phyloP scores from a whole-genome alignment of 2,113 vertebrate genomes.

The Hippocampus abdominalis region DNA sequence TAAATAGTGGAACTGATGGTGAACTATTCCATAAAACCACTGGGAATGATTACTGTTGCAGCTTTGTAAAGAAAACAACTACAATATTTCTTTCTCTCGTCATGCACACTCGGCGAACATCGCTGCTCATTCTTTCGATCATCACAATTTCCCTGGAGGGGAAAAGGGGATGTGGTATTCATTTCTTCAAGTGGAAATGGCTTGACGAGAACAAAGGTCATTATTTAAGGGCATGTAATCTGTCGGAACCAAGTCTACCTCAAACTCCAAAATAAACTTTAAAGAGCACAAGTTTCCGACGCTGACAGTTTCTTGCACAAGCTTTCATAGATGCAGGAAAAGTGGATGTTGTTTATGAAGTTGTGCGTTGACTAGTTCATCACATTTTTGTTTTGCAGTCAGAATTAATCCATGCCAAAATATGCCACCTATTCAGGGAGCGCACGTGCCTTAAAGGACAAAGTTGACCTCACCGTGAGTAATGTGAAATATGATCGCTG shows the following conservation, averaged over 20 bases:
- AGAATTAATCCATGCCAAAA: too few species aligned
- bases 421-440: not conserved
- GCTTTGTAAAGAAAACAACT: not conserved
- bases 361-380: not conserved
- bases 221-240: too few species aligned
- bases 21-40: not conserved
- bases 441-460: not conserved
- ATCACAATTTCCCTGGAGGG: too few species aligned
- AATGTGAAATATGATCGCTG: slow-evolving; percentile 34
- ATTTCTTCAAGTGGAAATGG: too few species aligned
- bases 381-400: too few species aligned
- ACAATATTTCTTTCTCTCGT: not conserved
- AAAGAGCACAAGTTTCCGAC: not conserved
- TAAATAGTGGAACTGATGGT: not conserved
- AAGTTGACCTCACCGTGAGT: slow-evolving; percentile 47
- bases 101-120: too few species aligned
- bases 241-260: too few species aligned
- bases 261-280: not conserved
- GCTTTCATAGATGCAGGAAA: not conserved
- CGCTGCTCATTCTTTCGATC: too few species aligned
- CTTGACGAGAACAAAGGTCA: too few species aligned
- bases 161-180: too few species aligned
- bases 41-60: not conserved
- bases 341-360: not conserved
- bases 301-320: not conserved